phyloP scores from a whole-genome alignment of 1,140 invertebrate species.

The Zaprionus inermis region DNA sequence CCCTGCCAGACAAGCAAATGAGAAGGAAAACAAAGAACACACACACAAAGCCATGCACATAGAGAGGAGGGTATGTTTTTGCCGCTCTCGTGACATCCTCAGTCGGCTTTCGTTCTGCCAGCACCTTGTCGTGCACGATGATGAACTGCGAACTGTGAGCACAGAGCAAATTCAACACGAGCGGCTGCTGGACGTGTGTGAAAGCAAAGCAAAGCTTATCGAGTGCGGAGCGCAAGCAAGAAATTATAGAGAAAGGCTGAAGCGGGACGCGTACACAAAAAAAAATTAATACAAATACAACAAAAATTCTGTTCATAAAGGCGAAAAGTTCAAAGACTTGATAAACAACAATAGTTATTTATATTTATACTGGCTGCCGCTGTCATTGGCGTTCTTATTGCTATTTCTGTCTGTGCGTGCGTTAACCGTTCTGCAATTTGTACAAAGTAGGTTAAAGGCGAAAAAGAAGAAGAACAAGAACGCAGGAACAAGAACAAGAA shows the following conservation, averaged over 20 bases:
- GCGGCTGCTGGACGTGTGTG: conserved; percentile 73
- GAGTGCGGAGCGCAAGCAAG: conserved; percentile 62
- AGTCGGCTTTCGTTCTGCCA: conserved; percentile 26
- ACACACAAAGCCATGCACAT: neutral
- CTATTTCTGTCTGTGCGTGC: conserved; percentile 40
- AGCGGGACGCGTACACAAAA: conserved; percentile 35
- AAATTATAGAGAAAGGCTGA: conserved; percentile 62
- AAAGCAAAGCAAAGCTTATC: conserved; percentile 46
- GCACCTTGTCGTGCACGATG: conserved; percentile 13
- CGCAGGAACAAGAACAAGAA: neutral
- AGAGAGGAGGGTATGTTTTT: conserved; percentile 6
- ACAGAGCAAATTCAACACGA: conserved; percentile 63
- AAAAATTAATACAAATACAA: conserved; percentile 39
- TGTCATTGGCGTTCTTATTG: neutral
- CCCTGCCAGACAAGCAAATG: neutral
- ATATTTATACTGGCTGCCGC: neutral
- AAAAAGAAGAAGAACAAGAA: conserved; percentile 14
- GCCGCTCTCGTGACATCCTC: conserved; percentile 9
- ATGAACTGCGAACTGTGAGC: conserved; percentile 50
- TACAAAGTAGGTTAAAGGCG: conserved; percentile 63
- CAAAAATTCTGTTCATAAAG: conserved; percentile 10
- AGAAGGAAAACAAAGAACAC: conserved; percentile 32
- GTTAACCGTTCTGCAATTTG: conserved; percentile 23
- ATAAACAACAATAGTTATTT: conserved; percentile 24
- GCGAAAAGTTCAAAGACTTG: conserved; percentile 22